Conservation (phyloP, 2,888 invertebrate species). For the Drepana falcataria region DNA sequence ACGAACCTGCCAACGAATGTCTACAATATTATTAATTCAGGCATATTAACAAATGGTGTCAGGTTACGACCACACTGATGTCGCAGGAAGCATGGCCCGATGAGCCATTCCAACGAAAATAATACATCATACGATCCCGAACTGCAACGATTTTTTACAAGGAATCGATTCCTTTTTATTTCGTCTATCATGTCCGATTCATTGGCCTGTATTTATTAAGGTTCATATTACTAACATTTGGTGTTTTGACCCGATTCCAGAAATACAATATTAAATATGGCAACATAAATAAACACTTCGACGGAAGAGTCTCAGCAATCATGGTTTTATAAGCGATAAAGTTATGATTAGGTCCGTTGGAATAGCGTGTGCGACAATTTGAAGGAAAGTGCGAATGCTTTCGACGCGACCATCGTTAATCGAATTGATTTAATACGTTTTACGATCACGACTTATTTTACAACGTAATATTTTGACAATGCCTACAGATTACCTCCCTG, state of each 20-base stretch:
- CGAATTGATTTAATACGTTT: constrained; percentile 15
- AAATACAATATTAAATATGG: constrained; percentile 31
- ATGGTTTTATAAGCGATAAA: constrained; percentile 52
- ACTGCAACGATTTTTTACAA: constrained; percentile 51
- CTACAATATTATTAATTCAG: constrained; percentile 75
- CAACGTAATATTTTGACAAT: not conserved
- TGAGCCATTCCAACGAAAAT: constrained; percentile 69
- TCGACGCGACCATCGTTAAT: constrained; percentile 56
- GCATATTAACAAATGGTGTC: constrained; percentile 74
- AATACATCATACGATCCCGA: constrained; percentile 56
- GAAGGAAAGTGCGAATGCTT: constrained; percentile 28
- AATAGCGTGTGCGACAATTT: constrained; percentile 33
- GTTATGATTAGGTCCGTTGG: constrained; percentile 25
- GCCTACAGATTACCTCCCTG: constrained; percentile 7
- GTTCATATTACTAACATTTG: constrained; percentile 33
- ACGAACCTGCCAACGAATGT: constrained; percentile 61
- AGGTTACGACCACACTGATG: constrained; percentile 73
- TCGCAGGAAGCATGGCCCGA: constrained; percentile 74
- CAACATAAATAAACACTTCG: constrained; percentile 32
- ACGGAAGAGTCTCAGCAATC: constrained; percentile 18
- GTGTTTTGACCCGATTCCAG: constrained; percentile 37
- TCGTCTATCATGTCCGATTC: constrained; percentile 44
- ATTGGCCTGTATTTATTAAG: constrained; percentile 22
- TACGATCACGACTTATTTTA: constrained; percentile 18
- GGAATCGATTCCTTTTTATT: constrained; percentile 50